Percentiles rank a stretch among this genome's conserved stretches.
These are phyloP conservation scores for Aphelenchoides besseyi DNA, from an alignment of 1,140 invertebrate species.

Conservation along the genomic window DNA sequence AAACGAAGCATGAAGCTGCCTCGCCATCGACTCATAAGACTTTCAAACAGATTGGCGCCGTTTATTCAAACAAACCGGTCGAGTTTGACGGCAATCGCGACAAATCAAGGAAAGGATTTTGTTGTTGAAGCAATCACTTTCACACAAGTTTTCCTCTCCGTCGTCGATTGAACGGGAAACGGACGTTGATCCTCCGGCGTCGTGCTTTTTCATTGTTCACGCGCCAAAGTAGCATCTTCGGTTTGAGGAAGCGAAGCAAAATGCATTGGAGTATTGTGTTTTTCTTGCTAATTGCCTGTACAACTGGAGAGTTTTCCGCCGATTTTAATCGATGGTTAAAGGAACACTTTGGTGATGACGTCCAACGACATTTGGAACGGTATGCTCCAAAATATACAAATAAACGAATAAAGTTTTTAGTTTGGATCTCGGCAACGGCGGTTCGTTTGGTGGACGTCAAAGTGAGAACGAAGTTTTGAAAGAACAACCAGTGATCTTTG, in stretches of 20 bases:
- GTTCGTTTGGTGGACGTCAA: conserved; percentile 54
- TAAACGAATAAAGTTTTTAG: conserved; percentile 25
- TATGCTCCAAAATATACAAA: conserved; percentile 1
- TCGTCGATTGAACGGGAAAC: neutral
- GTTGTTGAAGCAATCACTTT: too few relatives aligned
- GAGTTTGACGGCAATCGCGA: neutral
- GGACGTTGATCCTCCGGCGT: conserved; percentile 3
- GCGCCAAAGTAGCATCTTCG: neutral
- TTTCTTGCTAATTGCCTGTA: neutral
- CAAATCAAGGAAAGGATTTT: too few relatives aligned
- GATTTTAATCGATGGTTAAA: conserved; percentile 50
- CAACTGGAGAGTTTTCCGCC: conserved; percentile 16
- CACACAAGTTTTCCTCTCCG: neutral
- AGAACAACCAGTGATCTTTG: conserved; percentile 58
- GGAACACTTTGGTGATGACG: conserved; percentile 55
- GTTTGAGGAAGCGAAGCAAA: conserved; percentile 15
- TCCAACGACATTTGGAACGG: conserved; percentile 52
- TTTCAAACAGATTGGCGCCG: too few relatives aligned
- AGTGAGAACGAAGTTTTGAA: conserved; percentile 35
- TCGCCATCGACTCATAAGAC: too few relatives aligned
- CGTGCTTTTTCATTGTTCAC: neutral
- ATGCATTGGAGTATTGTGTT: neutral
- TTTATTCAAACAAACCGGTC: too few relatives aligned
- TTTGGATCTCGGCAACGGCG: conserved; percentile 46
- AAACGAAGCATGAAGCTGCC: too few relatives aligned